phyloP scores from a whole-genome alignment of 30 jellyfish, hydroid and myxozoan species.

The Haliclystus octoradiatus region DNA sequence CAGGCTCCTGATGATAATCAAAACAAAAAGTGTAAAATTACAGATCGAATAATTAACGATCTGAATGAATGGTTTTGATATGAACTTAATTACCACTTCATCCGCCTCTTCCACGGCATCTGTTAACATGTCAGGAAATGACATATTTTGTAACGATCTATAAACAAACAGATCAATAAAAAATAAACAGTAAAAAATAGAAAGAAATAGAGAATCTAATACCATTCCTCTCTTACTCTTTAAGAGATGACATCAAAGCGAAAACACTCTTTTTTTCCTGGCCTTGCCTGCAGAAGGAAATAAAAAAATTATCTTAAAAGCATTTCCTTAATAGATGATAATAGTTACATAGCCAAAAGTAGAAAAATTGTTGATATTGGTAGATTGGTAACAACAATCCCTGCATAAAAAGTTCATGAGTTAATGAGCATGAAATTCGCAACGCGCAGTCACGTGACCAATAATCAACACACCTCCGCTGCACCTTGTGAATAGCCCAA shows the following conservation, averaged over 20 bases:
- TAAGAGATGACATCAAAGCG: not conserved
- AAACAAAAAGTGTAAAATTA: not conserved
- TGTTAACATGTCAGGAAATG: slow-evolving; percentile 57
- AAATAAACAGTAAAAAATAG: not conserved
- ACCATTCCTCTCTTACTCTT: slow-evolving; percentile 1
- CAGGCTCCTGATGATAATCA: slow-evolving; percentile 49
- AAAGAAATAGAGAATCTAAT: not conserved
- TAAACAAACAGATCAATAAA: not conserved
- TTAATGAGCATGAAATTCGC: too few species aligned
- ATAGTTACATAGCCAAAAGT: too few species aligned
- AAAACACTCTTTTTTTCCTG: not conserved
- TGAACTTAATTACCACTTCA: slow-evolving; percentile 62
- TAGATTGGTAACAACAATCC: too few species aligned
- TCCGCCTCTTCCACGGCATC: slow-evolving; percentile 73
- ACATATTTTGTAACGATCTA: slow-evolving; percentile 64
- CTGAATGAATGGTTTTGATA: not conserved
- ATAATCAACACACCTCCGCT: too few species aligned
- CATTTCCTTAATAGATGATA: too few species aligned
- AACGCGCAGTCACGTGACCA: too few species aligned
- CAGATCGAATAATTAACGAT: not conserved
- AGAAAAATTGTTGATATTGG: too few species aligned
- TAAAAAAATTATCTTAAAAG: too few species aligned
- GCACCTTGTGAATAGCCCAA: too few species aligned
- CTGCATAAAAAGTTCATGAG: too few species aligned
- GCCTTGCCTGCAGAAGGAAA: not conserved